Evolutionary conservation across 2,113 vertebrate species (phyloP).

Genomic region (Conger conger): DNA sequence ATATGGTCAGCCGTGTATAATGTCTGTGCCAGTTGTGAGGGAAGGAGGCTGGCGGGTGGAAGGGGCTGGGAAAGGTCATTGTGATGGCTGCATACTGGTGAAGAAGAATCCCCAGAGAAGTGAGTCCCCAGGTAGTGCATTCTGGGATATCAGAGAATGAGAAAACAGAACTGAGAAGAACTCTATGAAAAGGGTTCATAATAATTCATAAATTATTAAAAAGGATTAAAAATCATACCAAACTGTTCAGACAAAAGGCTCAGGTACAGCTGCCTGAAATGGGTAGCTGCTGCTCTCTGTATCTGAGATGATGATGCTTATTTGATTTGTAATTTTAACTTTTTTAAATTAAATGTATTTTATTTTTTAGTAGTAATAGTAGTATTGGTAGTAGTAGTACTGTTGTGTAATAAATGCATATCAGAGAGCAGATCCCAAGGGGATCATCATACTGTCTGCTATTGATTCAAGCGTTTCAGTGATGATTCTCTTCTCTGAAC

Average conservation of each 20-base stretch:
- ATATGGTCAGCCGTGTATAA: background rate
- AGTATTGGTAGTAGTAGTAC: background rate
- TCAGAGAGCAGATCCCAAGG: background rate
- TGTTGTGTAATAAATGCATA: background rate
- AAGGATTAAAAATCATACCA: no score
- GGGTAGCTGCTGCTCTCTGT: background rate
- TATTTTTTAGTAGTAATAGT: no score
- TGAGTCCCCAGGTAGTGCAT: background rate
- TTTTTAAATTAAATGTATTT: no score
- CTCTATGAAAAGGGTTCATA: background rate
- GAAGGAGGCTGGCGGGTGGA: background rate
- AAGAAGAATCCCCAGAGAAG: conserved; percentile 19
- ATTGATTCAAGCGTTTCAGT: background rate
- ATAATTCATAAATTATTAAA: no score
- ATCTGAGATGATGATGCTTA: no score
- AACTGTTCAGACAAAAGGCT: no score
- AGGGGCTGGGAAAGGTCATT: conserved; percentile 22
- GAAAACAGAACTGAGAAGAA: background rate
- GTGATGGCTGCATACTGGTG: background rate
- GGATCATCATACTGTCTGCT: background rate
- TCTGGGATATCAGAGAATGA: background rate
- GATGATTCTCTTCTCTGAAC: background rate
- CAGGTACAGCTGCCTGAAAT: background rate
- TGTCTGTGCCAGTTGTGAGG: background rate
- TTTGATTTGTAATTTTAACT: background rate